Evolutionary conservation across 1,140 invertebrate genomes (phyloP).

Genomic region (Drosophila tsacasi): DNA sequence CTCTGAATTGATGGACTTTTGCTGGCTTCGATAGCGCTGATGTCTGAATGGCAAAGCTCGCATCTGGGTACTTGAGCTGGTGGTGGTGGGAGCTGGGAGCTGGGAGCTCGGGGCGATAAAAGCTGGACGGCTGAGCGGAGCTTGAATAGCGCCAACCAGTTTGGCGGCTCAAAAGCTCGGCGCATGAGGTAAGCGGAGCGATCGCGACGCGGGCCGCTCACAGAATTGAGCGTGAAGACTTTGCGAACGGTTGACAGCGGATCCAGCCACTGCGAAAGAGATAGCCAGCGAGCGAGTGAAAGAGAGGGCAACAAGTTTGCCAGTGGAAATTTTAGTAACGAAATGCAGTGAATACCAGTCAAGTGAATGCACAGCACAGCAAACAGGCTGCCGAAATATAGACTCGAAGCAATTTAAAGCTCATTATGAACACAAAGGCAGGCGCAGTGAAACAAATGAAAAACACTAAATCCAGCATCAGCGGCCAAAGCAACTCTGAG

Average conservation of each 20-base stretch:
- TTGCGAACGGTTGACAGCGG: slow-evolving; percentile 81
- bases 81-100: background rate
- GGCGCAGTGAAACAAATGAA: slow-evolving; percentile 38
- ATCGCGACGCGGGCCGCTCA: slow-evolving; percentile 55
- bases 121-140: slow-evolving; percentile 22
- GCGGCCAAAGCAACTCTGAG: slow-evolving; percentile 14
- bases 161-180: slow-evolving; percentile 72
- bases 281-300: slow-evolving; percentile 35
- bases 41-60: slow-evolving; percentile 26
- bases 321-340: slow-evolving; percentile 82
- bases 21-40: slow-evolving; percentile 37
- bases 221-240: slow-evolving; percentile 84
- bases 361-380: slow-evolving; percentile 31
- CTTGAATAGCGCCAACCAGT: slow-evolving; percentile 60
- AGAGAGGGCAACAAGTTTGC: slow-evolving; percentile 76
- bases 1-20: slow-evolving; percentile 59
- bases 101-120: background rate
- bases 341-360: slow-evolving; percentile 69
- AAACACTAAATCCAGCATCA: slow-evolving; percentile 29
- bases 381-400: slow-evolving; percentile 44
- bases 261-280: slow-evolving; percentile 44
- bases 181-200: slow-evolving; percentile 75
- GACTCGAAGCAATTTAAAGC: slow-evolving; percentile 37
- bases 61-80: background rate
- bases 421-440: slow-evolving; percentile 64